Base-by-base conservation (phyloP, 2,888 invertebrate genomes). In the Cantharis lateralis region DNA sequence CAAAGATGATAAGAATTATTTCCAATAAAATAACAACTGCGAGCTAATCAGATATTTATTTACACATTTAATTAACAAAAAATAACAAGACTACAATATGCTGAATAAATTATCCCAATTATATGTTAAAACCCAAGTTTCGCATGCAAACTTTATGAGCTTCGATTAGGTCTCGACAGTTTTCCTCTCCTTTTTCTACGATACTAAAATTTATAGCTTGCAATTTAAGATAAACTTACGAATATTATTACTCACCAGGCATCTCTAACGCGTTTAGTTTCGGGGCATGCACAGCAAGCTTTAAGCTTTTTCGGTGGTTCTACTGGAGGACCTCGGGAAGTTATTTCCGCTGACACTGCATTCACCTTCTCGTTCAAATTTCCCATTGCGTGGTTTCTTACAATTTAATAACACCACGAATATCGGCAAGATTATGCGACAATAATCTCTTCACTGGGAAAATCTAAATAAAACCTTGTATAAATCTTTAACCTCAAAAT, bases 91-190 rank as follows among this genome's bases (percentile, higher is more conserved):
- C 48, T 48, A 48, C 48, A 48, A n/a, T 48, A n/a, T 7, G 7
- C 1, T 48, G 48, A 48, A 48, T 48, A 48, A 48, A 48, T 48
- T 48, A 16, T 10, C 3, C 3, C 28, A 63, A 84, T 93, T 93
- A 99, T 82, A 99, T 94, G 82, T 98, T 97, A 89, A 99, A 99
- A 68, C 99, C 99, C 90, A 96, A 91, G 82, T 95, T 94, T 82
- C 97, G 92, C 98, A 99, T 98, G 88, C 99, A 99, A 80, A 94
- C 93, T 89, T 97, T 97, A 88, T 99, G 99, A 11, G 97, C 98
- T 89, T 98, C 98, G 81, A 99, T 99, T 66, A 97, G 89, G 62
- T 93, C 90, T 15, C 92, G 91, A 86, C 99, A 99, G 84, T 97
- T 93, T 84, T 96, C 96, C 89, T 98, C 96, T 0, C 99, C 98